phyloP scores from a whole-genome alignment of 2,888 invertebrate genomes.

The Sphinx pinastri region DNA sequence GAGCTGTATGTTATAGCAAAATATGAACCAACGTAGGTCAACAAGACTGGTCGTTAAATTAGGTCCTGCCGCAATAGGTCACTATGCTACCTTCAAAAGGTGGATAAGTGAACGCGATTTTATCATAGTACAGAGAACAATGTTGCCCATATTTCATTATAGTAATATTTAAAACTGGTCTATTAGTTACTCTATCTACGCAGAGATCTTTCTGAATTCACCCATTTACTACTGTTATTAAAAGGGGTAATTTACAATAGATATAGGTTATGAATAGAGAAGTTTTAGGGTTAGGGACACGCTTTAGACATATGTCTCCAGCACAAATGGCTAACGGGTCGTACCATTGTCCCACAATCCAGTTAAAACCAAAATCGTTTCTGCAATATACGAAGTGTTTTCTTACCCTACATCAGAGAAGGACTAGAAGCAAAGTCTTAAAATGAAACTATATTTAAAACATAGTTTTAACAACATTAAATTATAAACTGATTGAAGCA shows the following conservation, averaged over 20 bases:
- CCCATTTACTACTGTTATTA: slow-evolving; percentile 6
- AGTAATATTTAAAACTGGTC: slow-evolving; percentile 16
- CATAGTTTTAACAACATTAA: background rate
- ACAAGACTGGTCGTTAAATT: background rate
- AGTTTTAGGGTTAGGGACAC: no score
- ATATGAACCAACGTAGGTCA: background rate
- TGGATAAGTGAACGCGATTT: slow-evolving; percentile 29
- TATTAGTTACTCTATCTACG: slow-evolving; percentile 5
- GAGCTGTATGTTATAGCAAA: background rate
- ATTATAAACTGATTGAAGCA: background rate
- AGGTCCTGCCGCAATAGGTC: slow-evolving; percentile 52
- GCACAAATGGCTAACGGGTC: no score
- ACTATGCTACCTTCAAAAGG: slow-evolving; percentile 38
- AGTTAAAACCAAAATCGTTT: no score
- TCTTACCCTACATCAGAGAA: no score
- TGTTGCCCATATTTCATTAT: slow-evolving; percentile 17
- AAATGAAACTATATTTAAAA: no score
- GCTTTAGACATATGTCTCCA: no score
- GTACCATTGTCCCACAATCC: no score
- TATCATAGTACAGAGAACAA: slow-evolving; percentile 14
- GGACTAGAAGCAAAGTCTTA: no score
- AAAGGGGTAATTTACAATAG: background rate
- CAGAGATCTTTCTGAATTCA: background rate
- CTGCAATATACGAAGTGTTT: no score
- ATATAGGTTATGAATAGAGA: no score